phyloP scores from a whole-genome alignment of 2,113 vertebrate genomes.

The Vulpes lagopus region DNA sequence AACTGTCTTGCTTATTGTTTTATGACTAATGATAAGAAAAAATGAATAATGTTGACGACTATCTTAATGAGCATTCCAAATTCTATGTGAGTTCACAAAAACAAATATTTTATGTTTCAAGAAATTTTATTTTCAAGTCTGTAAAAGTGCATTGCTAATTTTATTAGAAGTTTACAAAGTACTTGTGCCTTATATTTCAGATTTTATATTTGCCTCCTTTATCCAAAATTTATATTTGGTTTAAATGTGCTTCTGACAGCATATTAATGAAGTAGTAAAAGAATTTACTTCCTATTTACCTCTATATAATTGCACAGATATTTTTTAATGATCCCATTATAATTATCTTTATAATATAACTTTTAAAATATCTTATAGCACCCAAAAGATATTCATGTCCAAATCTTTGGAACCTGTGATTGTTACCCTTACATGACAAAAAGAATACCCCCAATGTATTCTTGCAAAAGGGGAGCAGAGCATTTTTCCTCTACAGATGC shows the following conservation, averaged over 20 bases:
- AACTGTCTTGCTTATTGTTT: neutral
- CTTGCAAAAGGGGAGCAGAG: neutral
- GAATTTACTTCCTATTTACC: neutral
- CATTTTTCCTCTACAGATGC: neutral
- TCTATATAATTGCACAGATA: neutral
- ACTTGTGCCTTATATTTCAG: neutral
- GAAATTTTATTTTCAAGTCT: slow-evolving; percentile 49
- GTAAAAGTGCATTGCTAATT: neutral
- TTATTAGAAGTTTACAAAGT: neutral
- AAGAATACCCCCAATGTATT: neutral
- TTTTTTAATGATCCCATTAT: neutral
- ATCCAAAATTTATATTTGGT: neutral
- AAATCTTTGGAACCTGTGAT: neutral
- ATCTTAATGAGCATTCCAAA: neutral
- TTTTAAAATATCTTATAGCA: neutral
- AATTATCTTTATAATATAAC: neutral
- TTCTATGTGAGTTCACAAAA: neutral
- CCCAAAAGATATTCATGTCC: neutral
- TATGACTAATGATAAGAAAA: neutral
- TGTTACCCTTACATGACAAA: neutral
- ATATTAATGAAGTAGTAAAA: neutral
- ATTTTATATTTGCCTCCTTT: neutral
- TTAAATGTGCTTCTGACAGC: neutral
- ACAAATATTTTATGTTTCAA: neutral
- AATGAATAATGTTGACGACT: neutral